Evolutionary conservation across 2,797 vertebrate species (phyloP), one percentile per base, ranked within the genome.

Genomic region (Poeciliopsis paucimaculata): DNA sequence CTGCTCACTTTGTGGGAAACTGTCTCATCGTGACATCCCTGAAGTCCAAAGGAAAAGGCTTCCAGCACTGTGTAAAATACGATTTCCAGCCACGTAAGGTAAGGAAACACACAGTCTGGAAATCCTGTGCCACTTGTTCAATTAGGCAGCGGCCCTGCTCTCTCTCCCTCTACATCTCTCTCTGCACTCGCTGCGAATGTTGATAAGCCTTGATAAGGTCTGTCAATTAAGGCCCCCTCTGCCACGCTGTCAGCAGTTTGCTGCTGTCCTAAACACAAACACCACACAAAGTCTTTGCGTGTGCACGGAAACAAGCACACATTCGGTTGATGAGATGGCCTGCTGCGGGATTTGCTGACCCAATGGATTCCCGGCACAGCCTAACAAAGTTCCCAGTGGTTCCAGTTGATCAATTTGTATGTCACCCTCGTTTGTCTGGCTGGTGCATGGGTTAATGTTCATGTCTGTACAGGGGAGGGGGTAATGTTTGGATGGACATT

Each of bases 11-110:
- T 92, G 98, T 99, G 93, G 98, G 98, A 82, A 99, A 99, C 94
- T 99, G 98, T 92, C 96, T 99, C 87, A 99, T 99, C 78, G 98
- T 99, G 83, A 99, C 98, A 2, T 99, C 98, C 0, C 46, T 99
- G 91, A 99, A 99, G 91, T 99, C 98, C 47, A 99, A 99, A 95
- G 98, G 98, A 91, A 99, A 99, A 96, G 98, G 98, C 89, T 99
- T 99, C 86, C 98, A 99, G 94, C 98, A 99, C 94, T 99, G 98
- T 95, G 98, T 99, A 82, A 99, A 99, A 83, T 99, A 99, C 0
- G 98, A 99, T 94, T 99, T 99, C 91, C 98, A 99, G 72, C 98
- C 98, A 60, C 97, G 98, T 72, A 99, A 99, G 97, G 98, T 99
- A 94, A 95, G 81, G 68, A 71, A 71, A 73, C 49, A 45, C 43